A percentile compares a stretch with the other conserved stretches of the same genome.
Evolutionary conservation across 2,888 invertebrate genomes (phyloP).

Genomic region (Hybos culiciformis): DNA sequence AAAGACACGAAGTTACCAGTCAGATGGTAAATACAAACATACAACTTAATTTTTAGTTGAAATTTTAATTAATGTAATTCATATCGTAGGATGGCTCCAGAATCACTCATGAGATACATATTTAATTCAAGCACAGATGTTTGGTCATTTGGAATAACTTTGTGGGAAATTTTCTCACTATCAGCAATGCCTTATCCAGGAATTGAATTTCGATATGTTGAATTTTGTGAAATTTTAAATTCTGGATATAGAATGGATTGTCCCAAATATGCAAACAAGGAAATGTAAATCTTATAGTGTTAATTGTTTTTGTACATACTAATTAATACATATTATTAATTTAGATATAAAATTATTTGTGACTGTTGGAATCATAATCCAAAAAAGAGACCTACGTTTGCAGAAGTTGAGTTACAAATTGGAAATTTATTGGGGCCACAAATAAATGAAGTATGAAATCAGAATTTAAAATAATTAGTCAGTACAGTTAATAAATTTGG

Average conservation of each 20-base stretch:
- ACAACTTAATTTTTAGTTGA: no score
- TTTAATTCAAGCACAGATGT: conserved; percentile 84
- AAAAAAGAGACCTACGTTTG: conserved; percentile 64
- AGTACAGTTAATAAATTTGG: no score
- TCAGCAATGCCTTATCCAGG: conserved; percentile 62
- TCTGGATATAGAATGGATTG: conserved; percentile 76
- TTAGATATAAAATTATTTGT: conserved; percentile 63
- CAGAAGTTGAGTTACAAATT: conserved; percentile 56
- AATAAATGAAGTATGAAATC: no score
- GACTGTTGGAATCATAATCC: conserved; percentile 79
- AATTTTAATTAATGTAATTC: no score
- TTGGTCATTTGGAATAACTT: conserved; percentile 72
- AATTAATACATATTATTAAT: conserved; percentile 2
- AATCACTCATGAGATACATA: conserved; percentile 68
- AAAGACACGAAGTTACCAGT: not conserved
- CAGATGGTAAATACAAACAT: no score
- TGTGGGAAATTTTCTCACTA: conserved; percentile 72
- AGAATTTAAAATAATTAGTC: no score
- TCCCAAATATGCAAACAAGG: conserved; percentile 69
- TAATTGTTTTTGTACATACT: not conserved
- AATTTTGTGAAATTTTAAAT: conserved; percentile 38
- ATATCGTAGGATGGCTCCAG: conserved; percentile 80
- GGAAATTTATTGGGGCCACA: no score
- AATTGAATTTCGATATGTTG: not conserved
- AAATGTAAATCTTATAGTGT: conserved; percentile 41